Conservation (phyloP, 2,888 invertebrate species). For the Epinotia ramella region DNA sequence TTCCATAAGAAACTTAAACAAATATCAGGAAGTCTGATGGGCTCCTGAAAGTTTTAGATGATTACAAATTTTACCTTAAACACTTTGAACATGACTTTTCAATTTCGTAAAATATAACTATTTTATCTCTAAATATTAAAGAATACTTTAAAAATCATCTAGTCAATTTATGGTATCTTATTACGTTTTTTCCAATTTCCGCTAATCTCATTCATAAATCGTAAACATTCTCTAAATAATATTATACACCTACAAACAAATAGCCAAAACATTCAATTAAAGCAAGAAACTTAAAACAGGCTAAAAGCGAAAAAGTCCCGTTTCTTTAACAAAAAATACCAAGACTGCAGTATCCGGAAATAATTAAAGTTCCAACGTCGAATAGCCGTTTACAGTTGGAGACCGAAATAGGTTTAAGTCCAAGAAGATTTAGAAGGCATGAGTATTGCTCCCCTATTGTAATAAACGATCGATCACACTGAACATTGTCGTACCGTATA, state of each 20-base stretch:
- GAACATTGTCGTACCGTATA: background rate
- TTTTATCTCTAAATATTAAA: background rate
- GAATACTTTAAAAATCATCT: background rate
- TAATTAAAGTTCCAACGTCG: constrained; percentile 50
- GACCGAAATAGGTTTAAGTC: constrained; percentile 53
- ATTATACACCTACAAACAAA: too few species aligned
- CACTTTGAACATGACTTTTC: constrained; percentile 11
- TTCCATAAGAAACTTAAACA: constrained; percentile 51
- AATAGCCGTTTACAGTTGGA: constrained; percentile 46
- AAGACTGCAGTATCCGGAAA: constrained; percentile 42
- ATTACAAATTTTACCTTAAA: constrained; percentile 32
- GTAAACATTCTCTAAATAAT: too few species aligned
- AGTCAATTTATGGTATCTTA: too few species aligned
- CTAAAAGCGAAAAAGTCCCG: background rate
- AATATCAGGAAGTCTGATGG: constrained; percentile 31
- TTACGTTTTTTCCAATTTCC: too few species aligned
- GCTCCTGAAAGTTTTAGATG: constrained; percentile 23
- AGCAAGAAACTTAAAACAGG: background rate
- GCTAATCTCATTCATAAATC: too few species aligned
- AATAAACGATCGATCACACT: background rate
- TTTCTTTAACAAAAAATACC: constrained; percentile 6
- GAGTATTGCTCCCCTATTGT: background rate
- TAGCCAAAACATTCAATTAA: background rate
- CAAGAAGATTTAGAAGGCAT: background rate
- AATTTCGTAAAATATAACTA: background rate